These are phyloP conservation scores for Volucella inflata DNA, from an alignment of 2,888 invertebrate genomes.

Conservation along the genomic window DNA sequence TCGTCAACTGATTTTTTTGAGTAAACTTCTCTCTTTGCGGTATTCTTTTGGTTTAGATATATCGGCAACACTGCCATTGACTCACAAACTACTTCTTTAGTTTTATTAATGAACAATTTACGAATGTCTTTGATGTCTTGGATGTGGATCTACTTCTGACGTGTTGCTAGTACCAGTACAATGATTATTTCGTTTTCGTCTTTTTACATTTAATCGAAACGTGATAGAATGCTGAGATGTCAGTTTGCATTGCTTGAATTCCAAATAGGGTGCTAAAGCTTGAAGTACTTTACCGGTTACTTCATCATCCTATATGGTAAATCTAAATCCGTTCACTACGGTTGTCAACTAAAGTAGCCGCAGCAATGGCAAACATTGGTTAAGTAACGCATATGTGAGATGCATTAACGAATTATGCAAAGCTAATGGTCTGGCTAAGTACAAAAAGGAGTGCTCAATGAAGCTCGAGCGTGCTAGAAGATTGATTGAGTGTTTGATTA, in stretches of 20 bases:
- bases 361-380: not conserved
- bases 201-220: conserved; percentile 24
- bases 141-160: conserved; percentile 10
- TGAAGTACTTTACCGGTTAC: conserved; percentile 15
- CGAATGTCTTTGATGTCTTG: conserved; percentile 3
- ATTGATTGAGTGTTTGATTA: not conserved
- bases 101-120: conserved; percentile 67
- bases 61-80: not conserved
- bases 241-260: conserved; percentile 29
- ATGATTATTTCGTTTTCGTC: not conserved
- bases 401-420: conserved; percentile 46
- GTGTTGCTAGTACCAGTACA: not conserved
- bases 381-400: conserved; percentile 27
- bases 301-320: conserved; percentile 12
- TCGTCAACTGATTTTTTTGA: no score
- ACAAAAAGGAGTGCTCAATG: conserved; percentile 10
- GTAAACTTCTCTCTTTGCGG: no score
- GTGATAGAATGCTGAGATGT: conserved; percentile 52
- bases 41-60: no score
- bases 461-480: not conserved
- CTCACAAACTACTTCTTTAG: conserved; percentile 20
- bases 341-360: not conserved
- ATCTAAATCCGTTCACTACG: not conserved
- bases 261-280: conserved; percentile 15
- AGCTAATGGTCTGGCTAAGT: not conserved